These are phyloP conservation scores for Apis mellifera DNA, from an alignment of 1,140 invertebrate species.

Conservation along the genomic window DNA sequence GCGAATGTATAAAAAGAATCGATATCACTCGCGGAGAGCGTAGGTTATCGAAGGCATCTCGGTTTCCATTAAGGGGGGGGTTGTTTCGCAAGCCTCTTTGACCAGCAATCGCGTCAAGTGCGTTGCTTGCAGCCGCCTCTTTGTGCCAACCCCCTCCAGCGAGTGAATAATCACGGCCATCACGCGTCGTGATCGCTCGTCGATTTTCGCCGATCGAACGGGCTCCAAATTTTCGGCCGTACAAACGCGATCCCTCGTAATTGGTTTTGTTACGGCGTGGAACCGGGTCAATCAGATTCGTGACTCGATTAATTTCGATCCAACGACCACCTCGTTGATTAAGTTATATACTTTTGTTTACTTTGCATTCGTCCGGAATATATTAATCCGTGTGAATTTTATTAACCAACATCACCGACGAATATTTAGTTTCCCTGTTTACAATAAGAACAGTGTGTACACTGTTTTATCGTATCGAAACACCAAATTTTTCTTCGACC, in stretches of 20 bases:
- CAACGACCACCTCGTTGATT: not conserved
- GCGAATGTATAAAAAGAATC: constrained; percentile 53
- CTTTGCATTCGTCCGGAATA: no score
- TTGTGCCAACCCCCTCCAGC: not conserved
- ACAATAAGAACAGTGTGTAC: no score
- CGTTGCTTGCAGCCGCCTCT: constrained; percentile 56
- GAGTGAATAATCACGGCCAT: not conserved
- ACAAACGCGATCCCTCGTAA: not conserved
- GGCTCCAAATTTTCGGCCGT: not conserved
- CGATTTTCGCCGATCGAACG: not conserved
- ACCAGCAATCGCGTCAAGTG: constrained; percentile 73
- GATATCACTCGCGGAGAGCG: constrained; percentile 56
- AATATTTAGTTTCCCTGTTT: no score
- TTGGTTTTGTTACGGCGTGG: no score
- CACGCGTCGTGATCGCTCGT: not conserved
- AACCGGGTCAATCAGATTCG: not conserved
- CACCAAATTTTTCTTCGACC: no score
- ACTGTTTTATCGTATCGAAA: no score
- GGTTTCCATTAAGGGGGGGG: constrained; percentile 68
- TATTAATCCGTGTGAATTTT: not conserved
- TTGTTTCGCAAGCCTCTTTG: constrained; percentile 69
- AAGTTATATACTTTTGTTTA: not conserved
- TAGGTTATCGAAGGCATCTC: constrained; percentile 67
- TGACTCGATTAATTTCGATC: not conserved
- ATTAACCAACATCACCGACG: no score